These are phyloP conservation scores for Halocynthia roretzi DNA, from an alignment of 23 tunicate species.

Conservation along the genomic window DNA sequence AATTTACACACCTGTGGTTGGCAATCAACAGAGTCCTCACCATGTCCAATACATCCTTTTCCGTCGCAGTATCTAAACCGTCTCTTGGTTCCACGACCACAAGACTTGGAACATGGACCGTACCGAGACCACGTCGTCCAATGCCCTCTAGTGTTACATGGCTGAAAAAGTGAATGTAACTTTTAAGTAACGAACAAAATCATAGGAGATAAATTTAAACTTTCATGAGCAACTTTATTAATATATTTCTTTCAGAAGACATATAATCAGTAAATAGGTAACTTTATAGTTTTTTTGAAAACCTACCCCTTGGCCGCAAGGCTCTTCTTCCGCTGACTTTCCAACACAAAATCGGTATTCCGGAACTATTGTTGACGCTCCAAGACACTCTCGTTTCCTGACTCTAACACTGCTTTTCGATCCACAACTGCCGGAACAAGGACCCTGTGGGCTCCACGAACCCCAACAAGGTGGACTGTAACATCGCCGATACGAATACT, in stretches of 20 bases:
- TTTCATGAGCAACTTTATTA: background rate
- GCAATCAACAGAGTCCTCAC: constrained; percentile 6
- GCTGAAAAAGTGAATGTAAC: background rate
- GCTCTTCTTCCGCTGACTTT: background rate
- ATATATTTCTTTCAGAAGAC: background rate
- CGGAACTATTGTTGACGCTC: constrained; percentile 8
- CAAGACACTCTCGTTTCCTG: constrained; percentile 4
- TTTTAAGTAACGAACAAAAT: background rate
- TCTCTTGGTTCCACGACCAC: constrained; percentile 3
- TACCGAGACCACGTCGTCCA: constrained; percentile 10
- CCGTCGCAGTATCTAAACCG: constrained; percentile 1
- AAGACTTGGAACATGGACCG: constrained; percentile 4
- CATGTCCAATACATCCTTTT: background rate
- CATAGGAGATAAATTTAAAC: background rate
- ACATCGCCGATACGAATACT: constrained; percentile 12
- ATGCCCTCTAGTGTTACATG: background rate
- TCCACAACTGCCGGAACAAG: constrained; percentile 10
- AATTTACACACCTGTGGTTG: constrained; percentile 2
- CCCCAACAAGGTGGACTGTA: constrained; percentile 23
- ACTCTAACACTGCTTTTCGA: background rate
- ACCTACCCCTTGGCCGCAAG: constrained; percentile 10
- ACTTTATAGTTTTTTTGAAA: background rate
- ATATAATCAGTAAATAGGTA: background rate
- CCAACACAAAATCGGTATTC: constrained; percentile 14
- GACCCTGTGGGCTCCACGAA: background rate